Evolutionary conservation across 2,888 invertebrate species (phyloP), one percentile per base, ranked within the genome.

Genomic region (Xylophagus ater): DNA sequence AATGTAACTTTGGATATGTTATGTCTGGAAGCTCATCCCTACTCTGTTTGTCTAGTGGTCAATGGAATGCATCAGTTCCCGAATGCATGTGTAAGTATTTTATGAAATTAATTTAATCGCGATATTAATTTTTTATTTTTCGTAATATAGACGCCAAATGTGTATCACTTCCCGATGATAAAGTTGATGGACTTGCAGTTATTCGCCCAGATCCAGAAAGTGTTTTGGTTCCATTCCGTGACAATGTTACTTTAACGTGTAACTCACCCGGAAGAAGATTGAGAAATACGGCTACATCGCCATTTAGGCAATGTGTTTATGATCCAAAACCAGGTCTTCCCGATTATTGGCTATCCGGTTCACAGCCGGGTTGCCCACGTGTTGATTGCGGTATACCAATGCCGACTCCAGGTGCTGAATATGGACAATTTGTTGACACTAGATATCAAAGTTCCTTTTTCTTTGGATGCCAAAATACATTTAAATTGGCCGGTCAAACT

Each of bases 391-490:
- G 92, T n/a, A 65, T 76, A 7, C 94, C 94, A 10, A 77, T 85
- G 61, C 81, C 88, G 32, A 88, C 92, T 10, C 86, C 93, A 7
- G 94, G 96, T 17, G 92, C 93, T 2, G 89, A 88, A 60, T 94
- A 93, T 54, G 90, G 92, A 2, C 80, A 84, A 61, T 83, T 80
- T 53, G 69, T 77, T 10, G 90, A 92, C 56, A 90, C 92, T 0
- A 82, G 81, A 63, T 92, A 81, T 56, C 89, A 92, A 63, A 87
- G 92, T 23, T 88, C 86, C 3, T 92, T 94, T 70, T 90, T 86
- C 70, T 94, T 94, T 58, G 90, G 92, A 23, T 96, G 94, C 54
- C 89, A 90, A 67, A 89, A 92, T 47, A 94, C 94, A 0, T 96
- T 94, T 58, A 89, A 89, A 57, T 69, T 92, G 12, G 89, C 88